phyloP scores from a whole-genome alignment of 1,140 invertebrate genomes.

The Hetaerina americana region DNA sequence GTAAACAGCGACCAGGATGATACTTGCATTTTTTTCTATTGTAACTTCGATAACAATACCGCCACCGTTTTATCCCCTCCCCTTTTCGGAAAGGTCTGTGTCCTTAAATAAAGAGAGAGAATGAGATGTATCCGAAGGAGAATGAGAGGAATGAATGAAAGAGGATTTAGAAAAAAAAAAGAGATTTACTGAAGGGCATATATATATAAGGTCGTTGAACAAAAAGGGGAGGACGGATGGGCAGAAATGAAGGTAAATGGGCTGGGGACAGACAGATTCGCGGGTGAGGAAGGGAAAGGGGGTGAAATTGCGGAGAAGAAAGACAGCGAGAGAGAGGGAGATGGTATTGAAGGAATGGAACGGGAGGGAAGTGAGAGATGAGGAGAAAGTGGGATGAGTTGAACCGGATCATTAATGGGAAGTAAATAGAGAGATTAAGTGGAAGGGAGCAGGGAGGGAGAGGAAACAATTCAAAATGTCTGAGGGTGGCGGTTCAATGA shows the following conservation, averaged over 20 bases:
- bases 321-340: background rate
- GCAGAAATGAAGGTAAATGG: background rate
- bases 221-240: too few relatives aligned
- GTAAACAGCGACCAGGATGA: too few relatives aligned
- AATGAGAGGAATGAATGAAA: too few relatives aligned
- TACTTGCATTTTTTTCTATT: too few relatives aligned
- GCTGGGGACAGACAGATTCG: background rate
- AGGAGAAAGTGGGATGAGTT: background rate
- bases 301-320: background rate
- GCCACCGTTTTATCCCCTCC: too few relatives aligned
- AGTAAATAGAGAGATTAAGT: background rate
- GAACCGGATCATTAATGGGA: background rate
- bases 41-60: too few relatives aligned
- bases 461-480: background rate
- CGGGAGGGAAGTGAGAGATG: background rate
- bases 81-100: too few relatives aligned
- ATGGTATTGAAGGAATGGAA: background rate
- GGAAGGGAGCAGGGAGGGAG: background rate
- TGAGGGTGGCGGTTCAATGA: background rate
- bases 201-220: too few relatives aligned
- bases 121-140: too few relatives aligned
- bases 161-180: too few relatives aligned
- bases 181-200: too few relatives aligned
- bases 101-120: too few relatives aligned
- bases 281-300: background rate